Evolutionary conservation across 2,113 vertebrate species (phyloP), one percentile per base, ranked within the genome.

Genomic region (Nothoprocta perdicaria): DNA sequence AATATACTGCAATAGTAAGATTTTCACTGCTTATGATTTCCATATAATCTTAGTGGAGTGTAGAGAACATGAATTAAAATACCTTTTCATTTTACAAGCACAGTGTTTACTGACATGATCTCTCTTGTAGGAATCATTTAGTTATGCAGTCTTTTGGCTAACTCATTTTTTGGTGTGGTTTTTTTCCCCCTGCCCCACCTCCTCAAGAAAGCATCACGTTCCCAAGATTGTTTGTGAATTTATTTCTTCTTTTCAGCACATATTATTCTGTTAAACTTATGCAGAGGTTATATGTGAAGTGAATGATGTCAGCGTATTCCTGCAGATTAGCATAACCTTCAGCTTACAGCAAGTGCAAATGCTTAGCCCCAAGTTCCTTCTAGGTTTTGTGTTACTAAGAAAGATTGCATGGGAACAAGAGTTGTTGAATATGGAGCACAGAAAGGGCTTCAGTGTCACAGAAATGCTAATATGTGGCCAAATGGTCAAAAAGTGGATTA

Each of bases 401-500:
- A 53, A 91, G 33, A 89, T 53, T 88, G 71, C 80, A 40, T 40
- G 89, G 80, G 74, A 93, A 78, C 52, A 95, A 84, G 55, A 40
- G 79, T 79, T 96, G 35, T 87, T 95, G 89, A 97, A 94, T 90
- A 81, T 78, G 67, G 85, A 97, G 69, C 93, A 57, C 31, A 76
- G 55, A 96, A 96, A 95, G 94, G 74, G 86, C 81, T 81, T 94
- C 41, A 41, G n/a, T 93, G 90, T 93, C 88, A 97, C 61, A 87
- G 80, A 93, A 97, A 92, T 90, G 68, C 89, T 97, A 95, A 95
- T 90, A 93, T 78, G 89, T 84, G 85, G 26, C 38, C 76, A 96
- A 96, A 95, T 86, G 76, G 71, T 96, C 73, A 96, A 95, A 94
- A 94, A 92, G 50, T 90, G n/a, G 66, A 84, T 92, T 95, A 50